These are phyloP conservation scores for Caenorhabditis sp. DNA, from an alignment of 2,888 invertebrate species.

Conservation along the genomic window DNA sequence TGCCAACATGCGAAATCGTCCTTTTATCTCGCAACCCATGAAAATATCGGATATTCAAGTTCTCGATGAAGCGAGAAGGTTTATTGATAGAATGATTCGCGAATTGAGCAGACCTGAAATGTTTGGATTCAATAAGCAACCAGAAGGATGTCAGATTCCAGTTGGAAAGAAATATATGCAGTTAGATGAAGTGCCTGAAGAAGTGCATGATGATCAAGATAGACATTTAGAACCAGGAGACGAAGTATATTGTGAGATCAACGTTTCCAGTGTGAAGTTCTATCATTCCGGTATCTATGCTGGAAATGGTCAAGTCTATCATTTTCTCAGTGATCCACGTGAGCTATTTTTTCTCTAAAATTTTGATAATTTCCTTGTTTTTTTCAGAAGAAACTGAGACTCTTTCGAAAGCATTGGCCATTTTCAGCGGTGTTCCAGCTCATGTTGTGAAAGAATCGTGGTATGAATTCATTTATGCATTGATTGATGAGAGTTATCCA, in stretches of 20 bases:
- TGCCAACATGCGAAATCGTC: conserved; percentile 46
- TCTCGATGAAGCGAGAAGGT: conserved; percentile 33
- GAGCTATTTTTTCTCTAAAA: conserved; percentile 25
- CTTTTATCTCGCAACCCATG: conserved; percentile 47
- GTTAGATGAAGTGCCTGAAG: conserved; percentile 38
- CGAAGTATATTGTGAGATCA: conserved; percentile 55
- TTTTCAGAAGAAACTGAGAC: conserved; percentile 46
- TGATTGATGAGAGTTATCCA: conserved; percentile 30
- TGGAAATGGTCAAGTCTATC: conserved; percentile 55
- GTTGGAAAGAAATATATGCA: conserved; percentile 38
- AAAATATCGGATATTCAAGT: conserved; percentile 26
- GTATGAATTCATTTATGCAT: conserved; percentile 49
- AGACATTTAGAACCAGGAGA: conserved; percentile 42
- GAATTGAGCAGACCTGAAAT: conserved; percentile 23
- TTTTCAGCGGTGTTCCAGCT: conserved; percentile 40
- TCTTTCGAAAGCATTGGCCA: conserved; percentile 36
- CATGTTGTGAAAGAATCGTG: conserved; percentile 43
- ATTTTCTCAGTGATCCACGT: conserved; percentile 55
- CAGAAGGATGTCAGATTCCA: conserved; percentile 35
- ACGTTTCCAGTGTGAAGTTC: conserved; percentile 49
- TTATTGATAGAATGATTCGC: conserved; percentile 28
- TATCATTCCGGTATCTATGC: conserved; percentile 61
- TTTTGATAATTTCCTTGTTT: conserved; percentile 11
- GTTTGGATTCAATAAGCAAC: conserved; percentile 42
- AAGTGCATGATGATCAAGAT: conserved; percentile 44